phyloP scores from a whole-genome alignment of 2,888 invertebrate species.

The Harpalus rubripes region DNA sequence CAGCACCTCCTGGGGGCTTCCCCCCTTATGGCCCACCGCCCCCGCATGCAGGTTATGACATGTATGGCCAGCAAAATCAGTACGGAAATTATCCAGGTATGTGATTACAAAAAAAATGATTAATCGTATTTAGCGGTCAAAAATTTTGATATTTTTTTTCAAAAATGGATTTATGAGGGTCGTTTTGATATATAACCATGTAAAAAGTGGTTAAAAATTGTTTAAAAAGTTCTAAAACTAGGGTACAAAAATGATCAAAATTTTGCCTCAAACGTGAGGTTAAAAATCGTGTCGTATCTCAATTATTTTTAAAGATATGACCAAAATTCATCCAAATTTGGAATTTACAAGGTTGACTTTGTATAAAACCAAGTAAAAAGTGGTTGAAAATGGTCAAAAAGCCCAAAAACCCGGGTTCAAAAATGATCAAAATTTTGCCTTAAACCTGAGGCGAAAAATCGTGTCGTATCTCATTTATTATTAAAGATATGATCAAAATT shows the following conservation, averaged over 20 bases:
- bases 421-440: neutral
- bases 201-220: neutral
- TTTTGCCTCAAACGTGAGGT: neutral
- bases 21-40: slow-evolving; percentile 61
- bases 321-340: neutral
- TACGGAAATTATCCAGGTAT: slow-evolving; percentile 67
- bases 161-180: neutral
- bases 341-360: too few species aligned
- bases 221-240: neutral
- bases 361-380: too few species aligned
- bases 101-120: neutral
- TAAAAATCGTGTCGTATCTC: too few species aligned
- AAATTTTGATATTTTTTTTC: neutral
- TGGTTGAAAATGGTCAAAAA: neutral
- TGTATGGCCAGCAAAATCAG: slow-evolving; percentile 66
- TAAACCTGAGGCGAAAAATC: too few species aligned
- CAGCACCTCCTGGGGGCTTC: slow-evolving; percentile 33
- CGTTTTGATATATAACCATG: neutral
- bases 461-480: neutral
- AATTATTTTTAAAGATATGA: neutral
- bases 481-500: neutral
- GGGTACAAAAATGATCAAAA: too few species aligned
- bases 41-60: slow-evolving; percentile 50
- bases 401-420: neutral
- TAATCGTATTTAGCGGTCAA: neutral